phyloP scores from a whole-genome alignment of 23 tunicate genomes.

The Trididemnum nubilum region DNA sequence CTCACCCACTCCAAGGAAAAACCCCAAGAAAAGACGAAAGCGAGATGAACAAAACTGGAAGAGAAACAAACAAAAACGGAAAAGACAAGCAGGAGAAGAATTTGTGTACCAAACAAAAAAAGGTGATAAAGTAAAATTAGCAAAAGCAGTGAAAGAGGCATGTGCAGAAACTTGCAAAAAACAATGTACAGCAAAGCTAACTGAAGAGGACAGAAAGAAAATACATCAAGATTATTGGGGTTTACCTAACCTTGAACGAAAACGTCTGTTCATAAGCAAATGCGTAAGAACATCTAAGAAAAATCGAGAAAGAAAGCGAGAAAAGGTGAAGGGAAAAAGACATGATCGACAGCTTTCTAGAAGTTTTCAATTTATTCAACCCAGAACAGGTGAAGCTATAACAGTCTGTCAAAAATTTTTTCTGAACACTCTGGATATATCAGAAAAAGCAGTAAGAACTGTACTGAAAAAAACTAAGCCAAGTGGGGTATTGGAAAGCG shows the following conservation, averaged over 20 bases:
- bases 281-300: neutral
- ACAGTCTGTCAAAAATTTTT: conserved; percentile 3
- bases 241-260: neutral
- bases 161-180: neutral
- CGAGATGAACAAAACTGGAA: conserved; percentile 2
- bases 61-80: neutral
- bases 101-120: conserved; percentile 2
- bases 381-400: neutral
- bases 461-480: neutral
- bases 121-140: neutral
- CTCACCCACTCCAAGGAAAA: neutral
- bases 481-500: neutral
- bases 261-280: conserved; percentile 6
- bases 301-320: conserved; percentile 3
- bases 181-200: neutral
- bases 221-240: neutral
- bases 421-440: conserved; percentile 5
- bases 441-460: conserved; percentile 2
- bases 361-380: neutral
- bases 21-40: conserved; percentile 3
- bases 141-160: neutral
- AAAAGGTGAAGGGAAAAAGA: neutral
- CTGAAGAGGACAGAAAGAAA: neutral
- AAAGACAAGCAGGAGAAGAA: conserved; percentile 7
- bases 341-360: neutral